Evolutionary conservation across 2,888 invertebrate genomes (phyloP).

Genomic region (Orchestes rusci): DNA sequence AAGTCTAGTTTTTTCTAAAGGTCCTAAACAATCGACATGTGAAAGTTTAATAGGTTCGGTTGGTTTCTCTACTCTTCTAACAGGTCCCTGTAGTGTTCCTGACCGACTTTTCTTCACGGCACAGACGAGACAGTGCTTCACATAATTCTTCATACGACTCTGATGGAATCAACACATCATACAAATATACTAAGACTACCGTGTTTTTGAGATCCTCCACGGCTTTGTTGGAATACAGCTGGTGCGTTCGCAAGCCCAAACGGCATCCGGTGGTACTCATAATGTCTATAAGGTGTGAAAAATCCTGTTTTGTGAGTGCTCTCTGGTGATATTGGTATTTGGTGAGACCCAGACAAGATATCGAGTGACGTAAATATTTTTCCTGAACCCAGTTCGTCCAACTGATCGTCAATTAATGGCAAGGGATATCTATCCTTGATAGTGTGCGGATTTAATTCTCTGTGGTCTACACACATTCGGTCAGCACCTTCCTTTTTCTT

Average conservation of each 20-base stretch:
- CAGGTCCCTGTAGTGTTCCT: conserved; percentile 19
- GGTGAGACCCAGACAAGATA: too few relatives aligned
- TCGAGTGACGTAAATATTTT: conserved; percentile 18
- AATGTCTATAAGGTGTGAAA: conserved; percentile 31
- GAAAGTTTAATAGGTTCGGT: conserved; percentile 15
- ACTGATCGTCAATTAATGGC: too few relatives aligned
- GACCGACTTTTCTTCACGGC: conserved; percentile 17
- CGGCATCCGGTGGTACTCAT: conserved; percentile 32
- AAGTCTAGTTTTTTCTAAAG: conserved; percentile 12
- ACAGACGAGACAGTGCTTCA: conserved; percentile 22
- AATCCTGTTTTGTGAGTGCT: conserved; percentile 20
- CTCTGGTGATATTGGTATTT: too few relatives aligned
- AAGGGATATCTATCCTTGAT: too few relatives aligned
- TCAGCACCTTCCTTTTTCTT: conserved; percentile 28
- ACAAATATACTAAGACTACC: conserved; percentile 14
- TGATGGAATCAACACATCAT: conserved; percentile 19
- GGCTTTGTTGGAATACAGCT: conserved; percentile 27
- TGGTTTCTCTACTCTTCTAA: conserved; percentile 20
- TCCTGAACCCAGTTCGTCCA: conserved; percentile 15
- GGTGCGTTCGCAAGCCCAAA: conserved; percentile 36
- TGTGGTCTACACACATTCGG: too few relatives aligned
- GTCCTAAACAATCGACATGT: conserved; percentile 20
- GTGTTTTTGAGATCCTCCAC: conserved; percentile 4
- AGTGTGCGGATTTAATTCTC: too few relatives aligned
- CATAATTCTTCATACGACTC: conserved; percentile 18